Evolutionary conservation across 2,113 vertebrate genomes (phyloP).

Genomic region (Scolopax mira): DNA sequence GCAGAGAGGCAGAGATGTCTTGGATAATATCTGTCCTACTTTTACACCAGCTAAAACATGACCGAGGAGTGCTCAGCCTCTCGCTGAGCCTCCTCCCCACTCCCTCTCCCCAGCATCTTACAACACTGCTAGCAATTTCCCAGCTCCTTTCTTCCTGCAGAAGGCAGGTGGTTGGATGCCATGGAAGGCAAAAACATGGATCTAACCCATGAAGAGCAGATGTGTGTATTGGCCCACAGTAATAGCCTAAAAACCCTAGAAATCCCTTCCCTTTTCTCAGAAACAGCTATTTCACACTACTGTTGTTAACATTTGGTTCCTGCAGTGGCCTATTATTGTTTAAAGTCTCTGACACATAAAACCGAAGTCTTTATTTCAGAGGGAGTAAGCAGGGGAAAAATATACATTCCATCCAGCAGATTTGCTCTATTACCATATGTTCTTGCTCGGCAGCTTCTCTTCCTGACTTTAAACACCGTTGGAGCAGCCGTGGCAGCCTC

Average conservation of each 20-base stretch:
- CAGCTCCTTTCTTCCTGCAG: background rate
- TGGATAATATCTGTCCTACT: background rate
- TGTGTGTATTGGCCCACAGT: slow-evolving; percentile 1
- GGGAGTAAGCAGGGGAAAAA: background rate
- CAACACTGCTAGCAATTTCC: background rate
- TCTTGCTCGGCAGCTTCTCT: background rate
- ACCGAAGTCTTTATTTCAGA: background rate
- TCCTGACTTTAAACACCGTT: background rate
- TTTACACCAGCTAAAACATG: background rate
- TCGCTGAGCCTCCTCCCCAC: background rate
- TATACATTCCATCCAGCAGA: background rate
- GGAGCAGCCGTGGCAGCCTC: background rate
- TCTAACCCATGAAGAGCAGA: slow-evolving; percentile 13
- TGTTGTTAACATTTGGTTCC: slow-evolving; percentile 9
- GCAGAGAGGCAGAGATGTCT: background rate
- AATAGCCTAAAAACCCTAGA: background rate
- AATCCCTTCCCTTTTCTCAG: background rate
- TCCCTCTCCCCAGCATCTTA: background rate
- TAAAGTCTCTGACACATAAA: slow-evolving; percentile 40
- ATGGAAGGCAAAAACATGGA: background rate
- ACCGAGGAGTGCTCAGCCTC: background rate
- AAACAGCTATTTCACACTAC: background rate
- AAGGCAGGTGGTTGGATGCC: background rate
- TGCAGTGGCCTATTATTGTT: background rate
- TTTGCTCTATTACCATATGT: background rate